Evolutionary conservation across 2,888 invertebrate species (phyloP), one percentile per base, ranked within the genome.

Genomic region (Calameuta pallipes): DNA sequence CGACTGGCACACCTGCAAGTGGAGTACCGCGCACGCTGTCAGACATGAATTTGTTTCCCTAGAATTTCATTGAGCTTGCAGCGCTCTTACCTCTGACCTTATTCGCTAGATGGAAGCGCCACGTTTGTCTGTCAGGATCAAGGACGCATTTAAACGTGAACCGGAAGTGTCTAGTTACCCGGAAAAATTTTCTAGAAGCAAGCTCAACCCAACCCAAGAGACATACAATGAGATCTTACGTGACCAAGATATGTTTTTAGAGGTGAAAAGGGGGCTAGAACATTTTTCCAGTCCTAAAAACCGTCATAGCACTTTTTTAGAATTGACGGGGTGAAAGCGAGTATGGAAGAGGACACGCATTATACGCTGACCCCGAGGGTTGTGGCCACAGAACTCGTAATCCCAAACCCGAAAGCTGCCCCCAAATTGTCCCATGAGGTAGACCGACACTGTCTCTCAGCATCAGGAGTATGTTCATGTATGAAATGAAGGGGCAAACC

Each of bases 391-490:
- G 3, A 31, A 71, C 71, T 71, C 71, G 71, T 71, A 71, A 71
- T 71, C 31, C 71, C 71, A 71, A 34, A 23, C 71, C 71, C 71
- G 71, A 71, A 71, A 71, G 71, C 33, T 12, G 31, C 31, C 71
- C 71, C 71, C 31, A 71, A 71, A 71, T 71, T 71, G 71, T 71
- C 71, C 71, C 71, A 6, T 34, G 71, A 71, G 71, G 71, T 71
- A 71, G 71, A 71, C 71, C 71, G 71, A 71, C 71, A 71, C 15
- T 71, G 71, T 71, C 71, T 71, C 33, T 71, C 31, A 15, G 71
- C 31, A 71, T 71, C 71, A 71, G 71, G 12, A 71, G 31, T 71
- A 71, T 71, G 71, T 71, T 71, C 71, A 9, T 23, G 71, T 33
- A n/a, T 71, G 71, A 31, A 31, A 71, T 3, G 71, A 71, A 71